Evolutionary conservation across 2,113 vertebrate species (phyloP).

Genomic region (Gymnarchus niloticus): DNA sequence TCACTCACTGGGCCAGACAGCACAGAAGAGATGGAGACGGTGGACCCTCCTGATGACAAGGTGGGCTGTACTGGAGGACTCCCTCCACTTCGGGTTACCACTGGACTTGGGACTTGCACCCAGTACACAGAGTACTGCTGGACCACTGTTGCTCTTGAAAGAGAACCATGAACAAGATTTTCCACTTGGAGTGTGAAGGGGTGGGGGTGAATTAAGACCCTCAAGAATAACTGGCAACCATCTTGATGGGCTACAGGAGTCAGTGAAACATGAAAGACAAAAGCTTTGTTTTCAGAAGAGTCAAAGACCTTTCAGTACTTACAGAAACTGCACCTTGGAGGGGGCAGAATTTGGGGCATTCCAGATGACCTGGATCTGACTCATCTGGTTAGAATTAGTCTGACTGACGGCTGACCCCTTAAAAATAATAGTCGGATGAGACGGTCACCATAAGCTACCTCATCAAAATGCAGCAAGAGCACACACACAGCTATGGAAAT

Average conservation of each 20-base stretch:
- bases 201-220: too few relatives aligned
- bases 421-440: background rate
- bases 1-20: constrained; percentile 65
- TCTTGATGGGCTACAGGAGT: background rate
- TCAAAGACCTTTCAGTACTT: constrained; percentile 41
- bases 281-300: background rate
- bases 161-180: background rate
- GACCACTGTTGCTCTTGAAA: constrained; percentile 71
- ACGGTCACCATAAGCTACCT: background rate
- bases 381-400: constrained; percentile 60
- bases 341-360: constrained; percentile 59
- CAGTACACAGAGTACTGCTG: constrained; percentile 67
- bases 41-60: constrained; percentile 29
- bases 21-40: constrained; percentile 26
- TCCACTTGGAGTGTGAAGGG: too few relatives aligned
- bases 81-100: constrained; percentile 59
- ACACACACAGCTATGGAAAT: background rate
- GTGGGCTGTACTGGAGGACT: constrained; percentile 36
- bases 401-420: constrained; percentile 82
- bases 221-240: background rate
- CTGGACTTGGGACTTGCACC: constrained; percentile 70
- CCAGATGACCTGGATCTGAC: constrained; percentile 64
- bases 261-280: background rate
- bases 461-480: background rate
- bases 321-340: constrained; percentile 70